A percentile compares a stretch with the other conserved stretches of the same genome.
Evolutionary conservation across 2,797 vertebrate species (phyloP).

Genomic region (Petrocephalus schoutedeni): DNA sequence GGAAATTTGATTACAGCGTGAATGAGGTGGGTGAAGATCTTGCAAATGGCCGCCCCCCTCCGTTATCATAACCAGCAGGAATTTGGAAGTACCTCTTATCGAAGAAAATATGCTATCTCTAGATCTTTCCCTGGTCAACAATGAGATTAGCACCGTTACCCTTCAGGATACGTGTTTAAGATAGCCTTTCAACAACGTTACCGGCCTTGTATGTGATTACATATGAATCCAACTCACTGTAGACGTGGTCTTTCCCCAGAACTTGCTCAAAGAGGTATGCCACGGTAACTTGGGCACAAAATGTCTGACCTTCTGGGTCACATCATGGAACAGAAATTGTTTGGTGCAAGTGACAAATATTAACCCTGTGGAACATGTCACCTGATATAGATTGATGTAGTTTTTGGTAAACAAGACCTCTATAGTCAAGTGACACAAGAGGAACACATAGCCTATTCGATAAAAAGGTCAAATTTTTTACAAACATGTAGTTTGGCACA

Average conservation of each 20-base stretch:
- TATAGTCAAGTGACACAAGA: background rate
- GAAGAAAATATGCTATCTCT: background rate
- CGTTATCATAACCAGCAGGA: background rate
- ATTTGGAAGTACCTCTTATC: background rate
- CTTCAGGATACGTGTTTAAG: background rate
- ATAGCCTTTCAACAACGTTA: background rate
- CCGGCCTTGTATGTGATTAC: background rate
- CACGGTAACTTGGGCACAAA: background rate
- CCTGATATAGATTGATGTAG: background rate
- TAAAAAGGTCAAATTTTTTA: background rate
- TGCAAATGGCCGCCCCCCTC: background rate
- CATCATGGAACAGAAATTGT: background rate
- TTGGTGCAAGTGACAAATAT: background rate
- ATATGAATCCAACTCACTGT: background rate
- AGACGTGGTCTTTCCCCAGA: background rate
- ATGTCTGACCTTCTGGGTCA: background rate
- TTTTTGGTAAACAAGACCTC: background rate
- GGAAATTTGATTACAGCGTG: background rate
- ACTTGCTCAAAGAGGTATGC: background rate
- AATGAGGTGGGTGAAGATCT: background rate
- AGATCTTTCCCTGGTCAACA: background rate
- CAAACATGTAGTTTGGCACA: background rate
- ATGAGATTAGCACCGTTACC: background rate
- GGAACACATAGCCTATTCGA: background rate
- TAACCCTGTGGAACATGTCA: background rate